A percentile compares a stretch with the other conserved stretches of the same genome.
Conservation (phyloP, 92 coral and sea anemone species). For the Paramuricea clavata region DNA sequence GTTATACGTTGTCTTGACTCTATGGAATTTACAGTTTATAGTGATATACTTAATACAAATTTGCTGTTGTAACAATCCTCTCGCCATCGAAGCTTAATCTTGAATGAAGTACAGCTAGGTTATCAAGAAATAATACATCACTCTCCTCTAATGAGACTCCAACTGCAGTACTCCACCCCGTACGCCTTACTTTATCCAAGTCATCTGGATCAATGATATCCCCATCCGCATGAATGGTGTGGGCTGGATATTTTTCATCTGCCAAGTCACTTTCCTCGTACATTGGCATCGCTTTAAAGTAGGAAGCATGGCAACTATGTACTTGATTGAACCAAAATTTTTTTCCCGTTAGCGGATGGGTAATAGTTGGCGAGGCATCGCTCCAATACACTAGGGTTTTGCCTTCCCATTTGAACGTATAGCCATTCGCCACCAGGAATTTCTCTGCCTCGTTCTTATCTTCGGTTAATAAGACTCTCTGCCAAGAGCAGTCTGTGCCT, state of each 20-base stretch:
- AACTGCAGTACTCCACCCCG: neutral
- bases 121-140: slow-evolving; percentile 7
- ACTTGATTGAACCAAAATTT: slow-evolving; percentile 21
- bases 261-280: neutral
- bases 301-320: neutral
- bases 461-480: slow-evolving; percentile 3
- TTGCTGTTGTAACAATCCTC: neutral
- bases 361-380: neutral
- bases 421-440: neutral
- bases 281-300: slow-evolving; percentile 22
- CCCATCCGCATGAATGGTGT: neutral
- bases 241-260: slow-evolving; percentile 12
- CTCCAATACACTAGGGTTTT: slow-evolving; percentile 14
- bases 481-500: slow-evolving; percentile 12
- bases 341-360: slow-evolving; percentile 1
- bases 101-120: slow-evolving; percentile 7
- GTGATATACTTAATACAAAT: too few relatives aligned
- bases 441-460: slow-evolving; percentile 6
- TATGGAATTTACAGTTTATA: too few relatives aligned
- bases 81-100: slow-evolving; percentile 12
- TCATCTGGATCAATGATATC: neutral
- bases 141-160: too few relatives aligned
- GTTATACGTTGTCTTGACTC: too few relatives aligned
- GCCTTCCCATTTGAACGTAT: slow-evolving; percentile 10
- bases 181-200: neutral